phyloP scores from a whole-genome alignment of 2,888 invertebrate genomes.

The Sialis fuliginosa region DNA sequence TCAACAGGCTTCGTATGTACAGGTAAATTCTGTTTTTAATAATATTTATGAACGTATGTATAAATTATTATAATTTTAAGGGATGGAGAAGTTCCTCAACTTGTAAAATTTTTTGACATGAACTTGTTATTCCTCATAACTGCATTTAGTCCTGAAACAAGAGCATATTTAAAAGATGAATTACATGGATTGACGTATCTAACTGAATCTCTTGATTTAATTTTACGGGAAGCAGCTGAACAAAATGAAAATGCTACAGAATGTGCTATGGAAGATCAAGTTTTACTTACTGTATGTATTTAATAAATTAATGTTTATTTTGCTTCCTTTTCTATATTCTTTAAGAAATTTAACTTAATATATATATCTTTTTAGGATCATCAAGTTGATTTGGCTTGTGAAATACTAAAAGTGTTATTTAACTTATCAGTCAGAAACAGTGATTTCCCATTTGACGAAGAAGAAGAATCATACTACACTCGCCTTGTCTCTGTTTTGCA shows the following conservation, averaged over 20 bases:
- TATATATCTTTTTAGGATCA: constrained; percentile 27
- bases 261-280: not conserved
- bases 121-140: constrained; percentile 78
- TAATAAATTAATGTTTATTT: not conserved
- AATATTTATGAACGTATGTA: not conserved
- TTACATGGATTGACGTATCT: constrained; percentile 51
- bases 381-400: constrained; percentile 46
- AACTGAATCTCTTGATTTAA: constrained; percentile 45
- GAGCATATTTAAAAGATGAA: constrained; percentile 44
- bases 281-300: not conserved
- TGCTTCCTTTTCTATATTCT: not conserved
- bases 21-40: constrained; percentile 16
- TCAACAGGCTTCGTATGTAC: constrained; percentile 51
- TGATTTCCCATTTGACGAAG: constrained; percentile 29
- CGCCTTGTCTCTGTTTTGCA: constrained; percentile 55
- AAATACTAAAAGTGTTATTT: constrained; percentile 62
- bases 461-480: constrained; percentile 52
- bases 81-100: constrained; percentile 42
- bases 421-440: constrained; percentile 45
- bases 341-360: not conserved
- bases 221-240: constrained; percentile 28
- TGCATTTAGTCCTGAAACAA: constrained; percentile 55
- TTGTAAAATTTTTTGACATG: constrained; percentile 73
- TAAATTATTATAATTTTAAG: constrained; percentile 14
- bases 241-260: constrained; percentile 12